Percentiles rank a stretch among this genome's conserved stretches.
phyloP scores from a whole-genome alignment of 2,888 invertebrate genomes.

The Minunthozetes semirufus region DNA sequence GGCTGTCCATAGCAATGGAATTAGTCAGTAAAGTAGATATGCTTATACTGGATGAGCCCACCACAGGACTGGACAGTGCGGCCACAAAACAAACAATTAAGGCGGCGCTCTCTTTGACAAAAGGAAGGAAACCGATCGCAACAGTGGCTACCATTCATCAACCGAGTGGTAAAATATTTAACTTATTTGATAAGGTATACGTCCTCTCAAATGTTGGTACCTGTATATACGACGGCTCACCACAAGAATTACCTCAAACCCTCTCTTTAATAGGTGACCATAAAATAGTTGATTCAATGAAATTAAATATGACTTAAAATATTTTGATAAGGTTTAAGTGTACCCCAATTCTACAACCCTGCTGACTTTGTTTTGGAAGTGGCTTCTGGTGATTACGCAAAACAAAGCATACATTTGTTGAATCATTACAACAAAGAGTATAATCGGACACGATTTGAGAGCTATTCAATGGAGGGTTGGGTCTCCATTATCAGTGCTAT shows the following conservation, averaged over 20 bases:
- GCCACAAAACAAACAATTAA: constrained; percentile 75
- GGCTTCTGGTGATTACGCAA: constrained; percentile 21
- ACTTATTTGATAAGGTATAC: constrained; percentile 66
- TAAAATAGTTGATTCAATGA: too few relatives aligned
- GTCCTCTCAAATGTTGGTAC: background rate
- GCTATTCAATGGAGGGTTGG: background rate
- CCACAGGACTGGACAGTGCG: constrained; percentile 82
- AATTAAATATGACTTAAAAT: too few relatives aligned
- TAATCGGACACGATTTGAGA: constrained; percentile 9
- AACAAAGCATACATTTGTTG: constrained; percentile 25
- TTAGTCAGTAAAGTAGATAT: constrained; percentile 82
- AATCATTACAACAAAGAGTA: constrained; percentile 31
- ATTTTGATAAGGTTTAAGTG: too few relatives aligned
- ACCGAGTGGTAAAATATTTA: constrained; percentile 73
- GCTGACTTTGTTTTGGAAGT: constrained; percentile 31
- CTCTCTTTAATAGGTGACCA: too few relatives aligned
- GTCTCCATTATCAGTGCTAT: background rate
- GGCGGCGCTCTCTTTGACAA: constrained; percentile 68
- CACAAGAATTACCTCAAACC: too few relatives aligned
- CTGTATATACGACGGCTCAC: constrained; percentile 29
- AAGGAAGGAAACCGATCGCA: constrained; percentile 46
- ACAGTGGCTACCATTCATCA: constrained; percentile 85
- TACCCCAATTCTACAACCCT: constrained; percentile 15
- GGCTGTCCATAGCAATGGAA: constrained; percentile 82
- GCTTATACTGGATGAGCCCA: constrained; percentile 90